These are phyloP conservation scores for Drosophila glabriapex DNA, from an alignment of 2,888 invertebrate genomes.

Conservation along the genomic window DNA sequence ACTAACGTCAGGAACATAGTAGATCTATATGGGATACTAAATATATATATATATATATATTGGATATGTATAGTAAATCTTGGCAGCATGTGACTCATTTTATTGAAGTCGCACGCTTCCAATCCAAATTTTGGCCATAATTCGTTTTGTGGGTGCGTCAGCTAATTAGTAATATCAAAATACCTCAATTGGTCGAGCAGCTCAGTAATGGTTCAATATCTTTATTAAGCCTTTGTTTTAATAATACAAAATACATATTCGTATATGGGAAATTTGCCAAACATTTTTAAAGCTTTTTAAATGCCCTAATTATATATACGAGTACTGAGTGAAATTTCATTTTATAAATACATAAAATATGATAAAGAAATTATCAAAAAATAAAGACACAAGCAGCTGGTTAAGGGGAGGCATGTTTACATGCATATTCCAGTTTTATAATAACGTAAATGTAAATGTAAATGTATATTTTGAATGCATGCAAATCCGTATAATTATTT, in stretches of 20 bases:
- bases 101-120: slow-evolving; percentile 51
- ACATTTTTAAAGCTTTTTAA: slow-evolving; percentile 21
- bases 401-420: slow-evolving; percentile 34
- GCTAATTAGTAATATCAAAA: slow-evolving; percentile 36
- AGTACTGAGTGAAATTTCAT: slow-evolving; percentile 9
- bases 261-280: slow-evolving; percentile 20
- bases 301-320: slow-evolving; percentile 56
- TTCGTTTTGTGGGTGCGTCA: slow-evolving; percentile 44
- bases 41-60: slow-evolving; percentile 22
- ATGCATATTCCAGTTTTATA: neutral
- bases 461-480: neutral
- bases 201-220: slow-evolving; percentile 44
- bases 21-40: slow-evolving; percentile 7
- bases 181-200: slow-evolving; percentile 60
- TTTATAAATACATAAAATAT: slow-evolving; percentile 9
- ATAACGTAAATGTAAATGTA: no score
- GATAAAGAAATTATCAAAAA: slow-evolving; percentile 15
- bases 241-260: neutral
- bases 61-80: slow-evolving; percentile 38
- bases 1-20: slow-evolving; percentile 1
- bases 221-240: slow-evolving; percentile 33
- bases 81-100: slow-evolving; percentile 53
- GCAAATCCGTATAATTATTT: slow-evolving; percentile 15
- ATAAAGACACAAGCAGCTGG: slow-evolving; percentile 9
- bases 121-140: slow-evolving; percentile 19